Evolutionary conservation across 92 coral and sea anemone species (phyloP), one percentile per base, ranked within the genome.

Genomic region (Parazoanthus swiftii): DNA sequence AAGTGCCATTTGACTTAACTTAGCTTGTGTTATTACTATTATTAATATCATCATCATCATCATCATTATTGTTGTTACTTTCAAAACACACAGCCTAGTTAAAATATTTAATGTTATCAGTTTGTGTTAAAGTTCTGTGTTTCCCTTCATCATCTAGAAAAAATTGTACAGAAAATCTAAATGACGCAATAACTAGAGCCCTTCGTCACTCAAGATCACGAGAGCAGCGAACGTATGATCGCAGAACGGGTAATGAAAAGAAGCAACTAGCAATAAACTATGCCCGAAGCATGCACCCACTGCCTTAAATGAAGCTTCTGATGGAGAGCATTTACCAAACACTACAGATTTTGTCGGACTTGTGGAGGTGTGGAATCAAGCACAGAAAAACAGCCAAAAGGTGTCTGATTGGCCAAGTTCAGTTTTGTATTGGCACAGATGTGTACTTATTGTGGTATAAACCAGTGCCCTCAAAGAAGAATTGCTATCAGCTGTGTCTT

Each of bases 401-500:
- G 76, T 74, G 46, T 74, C 79, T 74, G 46, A 74, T 74, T 74
- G 79, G 46, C 79, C 79, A 74, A 74, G 46, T 74, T 74, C 79
- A 74, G 79, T 74, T 33, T 74, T 74, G 79, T 74, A 74, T 33
- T 33, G 79, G 46, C 46, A 74, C 79, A 35, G 79, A 74, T 74
- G 79, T 74, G 46, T 35, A 74, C 46, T 74, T 74, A 74, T 74
- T 74, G 79, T 74, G 79, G 79, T 74, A 74, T 74, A 74, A 74
- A 74, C 46, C 44, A 74, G 76, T 72, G 76, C 76, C 46, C 79
- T 74, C 79, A 74, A 74, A 35, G 79, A 33, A 35, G 79, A 33
- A 74, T 74, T 74, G 79, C 79, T 74, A 74, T 74, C 79, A 74
- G 79, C 46, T 74, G 79, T 74, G 79, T 74, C 79, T 74, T 74